Percentiles rank a stretch among this genome's conserved stretches.
These are phyloP conservation scores for Orthonevra nobilis DNA, from an alignment of 2,888 invertebrate genomes.

Conservation along the genomic window DNA sequence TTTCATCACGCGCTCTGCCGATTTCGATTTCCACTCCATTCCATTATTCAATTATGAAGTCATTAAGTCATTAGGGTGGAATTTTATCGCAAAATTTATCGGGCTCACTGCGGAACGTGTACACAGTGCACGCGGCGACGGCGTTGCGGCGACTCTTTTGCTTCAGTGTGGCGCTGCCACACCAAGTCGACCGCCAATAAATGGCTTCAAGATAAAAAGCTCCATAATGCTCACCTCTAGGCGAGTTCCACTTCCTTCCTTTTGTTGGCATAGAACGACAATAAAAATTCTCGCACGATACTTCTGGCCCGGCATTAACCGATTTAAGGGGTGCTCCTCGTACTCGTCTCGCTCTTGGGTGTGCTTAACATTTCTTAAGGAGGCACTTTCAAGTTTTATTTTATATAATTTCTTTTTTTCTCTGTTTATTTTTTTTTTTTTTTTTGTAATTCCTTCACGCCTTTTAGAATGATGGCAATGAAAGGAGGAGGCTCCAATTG, in stretches of 20 bases:
- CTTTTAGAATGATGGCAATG: conserved; percentile 3
- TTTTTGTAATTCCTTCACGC: conserved; percentile 34
- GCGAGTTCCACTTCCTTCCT: conserved; percentile 8
- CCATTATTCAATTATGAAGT: conserved; percentile 71
- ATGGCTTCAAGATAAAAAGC: conserved; percentile 62
- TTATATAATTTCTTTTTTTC: too few relatives aligned
- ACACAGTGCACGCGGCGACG: conserved; percentile 4
- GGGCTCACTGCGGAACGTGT: conserved; percentile 64
- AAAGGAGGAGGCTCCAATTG: neutral
- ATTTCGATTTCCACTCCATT: conserved; percentile 69
- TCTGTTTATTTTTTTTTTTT: too few relatives aligned
- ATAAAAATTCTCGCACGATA: conserved; percentile 65
- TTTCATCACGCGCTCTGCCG: conserved; percentile 64
- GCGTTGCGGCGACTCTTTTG: neutral
- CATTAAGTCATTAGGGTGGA: conserved; percentile 71
- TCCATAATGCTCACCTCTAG: conserved; percentile 43
- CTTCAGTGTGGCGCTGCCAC: conserved; percentile 13
- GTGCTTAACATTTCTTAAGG: neutral
- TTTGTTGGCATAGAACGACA: conserved; percentile 8
- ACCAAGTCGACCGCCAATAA: conserved; percentile 58
- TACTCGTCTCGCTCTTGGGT: conserved; percentile 8
- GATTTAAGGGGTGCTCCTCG: conserved; percentile 12
- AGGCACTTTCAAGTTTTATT: conserved; percentile 35
- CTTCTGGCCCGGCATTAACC: conserved; percentile 50
- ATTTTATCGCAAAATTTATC: conserved; percentile 69